Base-by-base conservation (phyloP, 2,888 invertebrate species). In the Aphodius granarius region DNA sequence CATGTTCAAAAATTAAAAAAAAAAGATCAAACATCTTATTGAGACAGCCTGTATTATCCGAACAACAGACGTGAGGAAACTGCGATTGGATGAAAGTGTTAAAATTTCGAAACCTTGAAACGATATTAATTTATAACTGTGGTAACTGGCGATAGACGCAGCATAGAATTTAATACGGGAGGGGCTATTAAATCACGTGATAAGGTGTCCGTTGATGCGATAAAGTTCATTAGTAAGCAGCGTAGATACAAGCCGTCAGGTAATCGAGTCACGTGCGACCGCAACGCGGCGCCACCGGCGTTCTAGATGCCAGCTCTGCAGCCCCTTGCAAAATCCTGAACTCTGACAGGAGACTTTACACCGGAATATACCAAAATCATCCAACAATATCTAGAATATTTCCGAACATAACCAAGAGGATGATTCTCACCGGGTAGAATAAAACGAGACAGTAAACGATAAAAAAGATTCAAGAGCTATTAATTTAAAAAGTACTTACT, bases 221-320 rank as follows among this genome's bases (percentile, higher is more conserved):
- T 72, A 63, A 72, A 16, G 72, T 72, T 72, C 72, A 72, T 72
- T 72, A 72, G 72, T 72, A 72, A 17, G 72, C 72, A 16, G 63
- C 72, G 72, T 20, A 72, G 72, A 63, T 9, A 21, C 72, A 19
- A 20, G 23, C 16, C 18, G 62, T 72, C 72, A 63, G n/a, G 63
- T 72, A 72, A 72, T 21, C 72, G 72, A 72, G 72, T 72, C 72
- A 72, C 72, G 72, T 72, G 63, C 63, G 19, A 72, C 72, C 72
- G 72, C 72, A 72, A 17, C 72, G 43, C 63, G 63, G 43, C 43
- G 43, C 43, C 13, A 13, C 43, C 43, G 13, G 43, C 43, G 43
- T 43, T 43, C 13, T 43, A 43, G 43, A 43, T 43, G 43, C 43
- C 43, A 13, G 43, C 43, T 43, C 4, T n/a, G n/a, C 9, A 43